These are phyloP conservation scores for Tubulanus polymorphus DNA, from an alignment of 2,888 invertebrate genomes.

Conservation along the genomic window DNA sequence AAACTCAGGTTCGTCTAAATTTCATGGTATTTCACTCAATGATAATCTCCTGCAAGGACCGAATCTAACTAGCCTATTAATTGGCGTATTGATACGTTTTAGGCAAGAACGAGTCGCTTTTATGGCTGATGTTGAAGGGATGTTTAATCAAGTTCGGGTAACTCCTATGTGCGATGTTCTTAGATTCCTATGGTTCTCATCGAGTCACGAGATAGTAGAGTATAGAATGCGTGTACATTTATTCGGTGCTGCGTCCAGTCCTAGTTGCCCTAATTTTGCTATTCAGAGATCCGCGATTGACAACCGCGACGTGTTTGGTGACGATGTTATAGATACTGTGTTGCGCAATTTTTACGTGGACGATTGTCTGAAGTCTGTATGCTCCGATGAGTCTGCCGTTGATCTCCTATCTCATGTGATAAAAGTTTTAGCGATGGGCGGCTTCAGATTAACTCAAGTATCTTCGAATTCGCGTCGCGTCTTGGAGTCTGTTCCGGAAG, in stretches of 20 bases:
- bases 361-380: conserved; percentile 3
- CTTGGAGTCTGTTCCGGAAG: background rate
- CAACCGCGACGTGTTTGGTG: background rate
- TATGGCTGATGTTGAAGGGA: conserved; percentile 7
- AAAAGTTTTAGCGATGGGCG: background rate
- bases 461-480: background rate
- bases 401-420: background rate
- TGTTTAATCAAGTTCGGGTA: conserved; percentile 10
- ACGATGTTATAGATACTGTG: conserved; percentile 3
- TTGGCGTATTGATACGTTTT: background rate
- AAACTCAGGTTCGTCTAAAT: conserved; percentile 7
- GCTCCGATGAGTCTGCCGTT: background rate
- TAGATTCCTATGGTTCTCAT: conserved; percentile 7
- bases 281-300: conserved; percentile 2
- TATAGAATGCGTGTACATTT: conserved; percentile 1
- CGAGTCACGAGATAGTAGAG: background rate
- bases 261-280: conserved; percentile 7
- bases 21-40: conserved; percentile 1
- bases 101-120: background rate
- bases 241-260: conserved; percentile 11
- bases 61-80: conserved; percentile 2
- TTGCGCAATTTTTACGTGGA: conserved; percentile 9
- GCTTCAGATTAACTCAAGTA: conserved; percentile 5
- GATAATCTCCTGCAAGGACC: background rate
- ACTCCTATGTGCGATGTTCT: background rate